Base-by-base conservation (phyloP, 2,888 invertebrate genomes). In the Axea sp. region DNA sequence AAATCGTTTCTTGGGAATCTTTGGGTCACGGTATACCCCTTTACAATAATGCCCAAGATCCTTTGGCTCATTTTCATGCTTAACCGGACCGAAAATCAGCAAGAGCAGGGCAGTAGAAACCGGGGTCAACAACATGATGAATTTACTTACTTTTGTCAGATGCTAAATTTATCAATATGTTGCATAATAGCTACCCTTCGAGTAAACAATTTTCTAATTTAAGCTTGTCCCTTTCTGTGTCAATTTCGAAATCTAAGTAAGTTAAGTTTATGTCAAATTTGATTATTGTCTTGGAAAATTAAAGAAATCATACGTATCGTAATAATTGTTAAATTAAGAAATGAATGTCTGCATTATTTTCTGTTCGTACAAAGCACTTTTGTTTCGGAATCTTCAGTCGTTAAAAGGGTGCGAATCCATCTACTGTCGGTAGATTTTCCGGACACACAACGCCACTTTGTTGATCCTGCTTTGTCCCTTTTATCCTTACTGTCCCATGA, bases 61-160 rank as follows among this genome's bases (percentile, higher is more conserved):
- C 73, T 74, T 74, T 74, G 68, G 73, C 31, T 57, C 62, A 68
- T 73, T 73, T 73, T 73, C 73, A 73, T 64, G 73, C 73, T 73
- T 31, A 68, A 45, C 57, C 68, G 45, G 68, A 73, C 68, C 62
- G 73, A 73, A 73, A 73, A 73, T 73, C 51, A 33, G 49, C 51
- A 64, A 31, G 39, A 65, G 24, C 57, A 15, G 55, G 67, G 67
- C 60, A 59, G 65, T 65, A 47, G 60, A 35, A 47, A 35, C 57
- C 28, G 49, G 73, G 67, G 73, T 73, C 65, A 60, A 60, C 39
- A 65, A 41, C 64, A 59, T 28, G 31, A 31, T 41, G 47, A 51
- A 47, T 43, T 47, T 22, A 39, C 39, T 37, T 57, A 67, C 67
- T 57, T 57, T 67, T 57, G 47, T 57, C 37, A 26, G 30, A 47